phyloP scores from a whole-genome alignment of 2,888 invertebrate genomes.

The Ophraella communa region DNA sequence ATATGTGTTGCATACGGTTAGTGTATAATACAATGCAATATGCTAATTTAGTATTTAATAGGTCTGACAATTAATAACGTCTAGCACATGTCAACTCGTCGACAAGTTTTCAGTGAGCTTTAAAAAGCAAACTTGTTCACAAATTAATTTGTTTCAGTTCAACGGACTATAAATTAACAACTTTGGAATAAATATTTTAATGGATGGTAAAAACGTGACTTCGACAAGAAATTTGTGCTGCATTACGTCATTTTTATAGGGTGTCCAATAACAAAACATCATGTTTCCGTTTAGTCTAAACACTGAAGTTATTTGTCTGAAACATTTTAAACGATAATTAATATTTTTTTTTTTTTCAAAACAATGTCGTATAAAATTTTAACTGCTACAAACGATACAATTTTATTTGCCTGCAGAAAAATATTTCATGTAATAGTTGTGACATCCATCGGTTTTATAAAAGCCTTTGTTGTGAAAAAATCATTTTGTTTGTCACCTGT shows the following conservation, averaged over 20 bases:
- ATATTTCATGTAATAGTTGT: no score
- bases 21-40: not conserved
- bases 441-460: no score
- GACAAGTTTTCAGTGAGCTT: not conserved
- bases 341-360: not conserved
- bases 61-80: not conserved
- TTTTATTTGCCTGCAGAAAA: no score
- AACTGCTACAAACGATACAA: not conserved
- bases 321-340: not conserved
- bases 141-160: not conserved
- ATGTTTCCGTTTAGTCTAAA: not conserved
- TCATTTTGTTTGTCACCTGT: no score
- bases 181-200: not conserved
- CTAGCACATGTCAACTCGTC: not conserved
- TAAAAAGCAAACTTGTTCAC: not conserved
- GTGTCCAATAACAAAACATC: not conserved
- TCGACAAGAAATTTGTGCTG: not conserved
- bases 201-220: constrained; percentile 2
- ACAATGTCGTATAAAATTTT: not conserved
- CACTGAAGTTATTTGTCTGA: not conserved
- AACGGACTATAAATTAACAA: not conserved
- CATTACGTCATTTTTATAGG: not conserved
- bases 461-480: no score
- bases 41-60: not conserved
- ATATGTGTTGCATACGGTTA: not conserved